Percentiles rank a stretch among this genome's conserved stretches.
Conservation (phyloP, 2,113 vertebrate species). For the Antennarius striatus region DNA sequence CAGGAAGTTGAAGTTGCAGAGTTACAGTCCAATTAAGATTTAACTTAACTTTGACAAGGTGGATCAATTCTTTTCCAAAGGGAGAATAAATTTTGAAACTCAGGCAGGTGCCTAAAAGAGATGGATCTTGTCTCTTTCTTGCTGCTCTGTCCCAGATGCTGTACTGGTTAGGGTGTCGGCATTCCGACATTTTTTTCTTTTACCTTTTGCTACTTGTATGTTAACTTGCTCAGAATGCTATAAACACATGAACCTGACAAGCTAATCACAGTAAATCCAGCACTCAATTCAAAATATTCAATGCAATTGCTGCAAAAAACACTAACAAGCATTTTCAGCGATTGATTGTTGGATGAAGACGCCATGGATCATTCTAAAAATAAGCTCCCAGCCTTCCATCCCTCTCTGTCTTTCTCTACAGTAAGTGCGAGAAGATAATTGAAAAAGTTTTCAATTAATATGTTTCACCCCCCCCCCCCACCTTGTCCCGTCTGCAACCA, state of each 20-base stretch:
- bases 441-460: conserved; percentile 66
- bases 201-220: too few relatives aligned
- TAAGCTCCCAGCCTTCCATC: conserved; percentile 1
- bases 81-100: background rate
- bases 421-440: conserved; percentile 43
- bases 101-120: too few relatives aligned
- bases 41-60: background rate
- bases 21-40: background rate
- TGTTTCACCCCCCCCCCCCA: background rate
- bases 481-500: background rate
- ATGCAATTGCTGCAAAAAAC: background rate
- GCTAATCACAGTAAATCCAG: background rate
- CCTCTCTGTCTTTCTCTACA: background rate
- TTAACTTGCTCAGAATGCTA: too few relatives aligned
- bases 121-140: too few relatives aligned
- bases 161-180: too few relatives aligned
- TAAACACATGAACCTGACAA: too few relatives aligned
- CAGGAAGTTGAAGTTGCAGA: background rate
- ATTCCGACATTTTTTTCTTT: too few relatives aligned
- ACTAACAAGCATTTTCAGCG: too few relatives aligned
- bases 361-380: conserved; percentile 1
- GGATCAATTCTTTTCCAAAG: background rate
- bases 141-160: too few relatives aligned
- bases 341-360: conserved; percentile 5
- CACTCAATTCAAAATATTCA: background rate